phyloP scores from a whole-genome alignment of 2,113 vertebrate species.

The Cyanoramphus novaezelandiae region DNA sequence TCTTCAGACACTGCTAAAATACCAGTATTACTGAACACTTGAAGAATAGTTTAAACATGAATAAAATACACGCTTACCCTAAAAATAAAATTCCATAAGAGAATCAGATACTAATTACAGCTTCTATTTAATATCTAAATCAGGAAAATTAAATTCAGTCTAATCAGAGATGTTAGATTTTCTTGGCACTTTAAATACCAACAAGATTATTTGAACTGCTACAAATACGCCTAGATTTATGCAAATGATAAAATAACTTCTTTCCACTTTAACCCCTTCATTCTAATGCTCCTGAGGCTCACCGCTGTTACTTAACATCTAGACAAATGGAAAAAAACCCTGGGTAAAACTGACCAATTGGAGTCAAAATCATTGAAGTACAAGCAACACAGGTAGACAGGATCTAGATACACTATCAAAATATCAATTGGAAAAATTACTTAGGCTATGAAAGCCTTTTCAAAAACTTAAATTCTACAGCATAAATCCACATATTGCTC shows the following conservation, averaged over 20 bases:
- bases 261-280: conserved; percentile 4
- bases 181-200: conserved; percentile 46
- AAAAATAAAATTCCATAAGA: conserved; percentile 64
- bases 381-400: neutral
- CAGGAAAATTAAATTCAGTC: conserved; percentile 61
- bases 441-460: neutral
- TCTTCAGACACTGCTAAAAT: neutral
- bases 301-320: neutral
- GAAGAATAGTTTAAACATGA: neutral
- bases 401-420: neutral
- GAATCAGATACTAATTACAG: conserved; percentile 52
- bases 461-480: neutral
- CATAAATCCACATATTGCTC: neutral
- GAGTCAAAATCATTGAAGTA: neutral
- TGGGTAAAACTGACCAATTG: neutral
- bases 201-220: conserved; percentile 39
- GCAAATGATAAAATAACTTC: conserved; percentile 2
- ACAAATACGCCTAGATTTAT: conserved; percentile 43
- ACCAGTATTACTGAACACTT: neutral
- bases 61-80: neutral
- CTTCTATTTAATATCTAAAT: conserved; percentile 59
- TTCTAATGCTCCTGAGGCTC: neutral
- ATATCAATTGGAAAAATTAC: neutral
- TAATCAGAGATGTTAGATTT: conserved; percentile 62
- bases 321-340: neutral